Evolutionary conservation across 2,797 vertebrate genomes (phyloP), one percentile per base, ranked within the genome.

Genomic region (Pogonophryne albipinna): DNA sequence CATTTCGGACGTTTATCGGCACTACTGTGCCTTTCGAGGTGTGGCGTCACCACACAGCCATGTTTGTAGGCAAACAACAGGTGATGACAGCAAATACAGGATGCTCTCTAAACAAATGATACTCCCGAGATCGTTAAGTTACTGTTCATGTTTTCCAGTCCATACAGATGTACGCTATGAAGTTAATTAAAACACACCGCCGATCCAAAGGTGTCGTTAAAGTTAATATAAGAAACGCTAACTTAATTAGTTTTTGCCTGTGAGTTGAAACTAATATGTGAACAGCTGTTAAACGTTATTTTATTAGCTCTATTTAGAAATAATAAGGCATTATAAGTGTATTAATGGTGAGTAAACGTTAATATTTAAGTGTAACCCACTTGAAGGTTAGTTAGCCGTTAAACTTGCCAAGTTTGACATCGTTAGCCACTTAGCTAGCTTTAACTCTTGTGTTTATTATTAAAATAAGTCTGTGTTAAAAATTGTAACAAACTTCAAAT

Each of bases 11-110:
- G 14, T 63, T 51, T 3, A 23, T 41, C 63, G 20, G 41, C 46
- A 53, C 16, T 41, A 42, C 45, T 6, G 11, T 16, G 42, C 31
- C 23, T 82, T 23, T 11, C 74, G 53, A 61, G 52, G 65, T 13
- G 47, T 56, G 52, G 65, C 15, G 51, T 56, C 76, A 80, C 55
- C 69, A 11, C 13, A 13, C 63, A 45, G 63, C 34, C 59, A 38
- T 78, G 62, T 87, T 84, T 83, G 23, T 10, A 59, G 82, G 46
- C 68, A 85, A 83, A 90, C 86, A 85, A 78, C 82, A 86, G 82
- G 76, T 83, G 74, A 83, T 62, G 17, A 68, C 58, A 74, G 69
- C 56, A 75, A 65, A 82, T 44, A 74, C 80, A 70, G 56, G 49
- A 55, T 11, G 44, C 16, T 45, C 38, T n/a, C 11, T 1, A 0